Evolutionary conservation across 1,140 invertebrate species (phyloP), one percentile per base, ranked within the genome.

Genomic region (Drosophila baimaii): DNA sequence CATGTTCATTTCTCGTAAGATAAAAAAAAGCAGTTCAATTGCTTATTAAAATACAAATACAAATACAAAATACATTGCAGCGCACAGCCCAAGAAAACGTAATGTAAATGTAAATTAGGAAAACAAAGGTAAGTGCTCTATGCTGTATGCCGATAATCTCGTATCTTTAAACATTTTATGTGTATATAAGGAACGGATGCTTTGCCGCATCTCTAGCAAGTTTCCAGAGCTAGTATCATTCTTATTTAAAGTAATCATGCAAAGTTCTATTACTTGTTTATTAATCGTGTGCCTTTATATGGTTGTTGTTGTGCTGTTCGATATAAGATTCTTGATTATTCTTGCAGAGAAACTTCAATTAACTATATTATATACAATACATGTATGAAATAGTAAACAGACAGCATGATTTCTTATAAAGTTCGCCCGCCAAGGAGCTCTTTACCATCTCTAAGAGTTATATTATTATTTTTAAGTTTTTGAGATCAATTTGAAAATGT

Each of bases 401-500:
- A 27, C 39, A 41, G 71, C 17, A 49, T 41, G 47, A 25, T 29
- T 54, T 58, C 25, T 52, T n/a, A 37, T 37, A 66, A 66, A 33
- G 29, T 21, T 21, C 19, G 51, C 25, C 46, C 46, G 5, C 33
- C 21, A 47, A 33, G 31, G 41, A 69, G 58, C 19, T 29, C 23
- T 66, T 55, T 55, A 27, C n/a, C 54, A 55, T 69, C 43, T 64
- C 54, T 57, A 61, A 35, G 19, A 59, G 47, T 77, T 51, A 39
- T 74, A 49, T 79, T 33, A 59, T 29, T 39, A 58, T 71, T 78
- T 62, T 66, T 59, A 15, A 33, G 29, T 49, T 41, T 66, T 83
- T 86, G 83, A 86, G 83, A 86, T 86, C 83, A 86, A 77, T 79
- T 88, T 79, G 79, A 88, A 82, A 83, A 82, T 62, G 39, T 54